Percentiles rank a stretch among this genome's conserved stretches.
Evolutionary conservation across 2,888 invertebrate species (phyloP).

Genomic region (Eurois occulta): DNA sequence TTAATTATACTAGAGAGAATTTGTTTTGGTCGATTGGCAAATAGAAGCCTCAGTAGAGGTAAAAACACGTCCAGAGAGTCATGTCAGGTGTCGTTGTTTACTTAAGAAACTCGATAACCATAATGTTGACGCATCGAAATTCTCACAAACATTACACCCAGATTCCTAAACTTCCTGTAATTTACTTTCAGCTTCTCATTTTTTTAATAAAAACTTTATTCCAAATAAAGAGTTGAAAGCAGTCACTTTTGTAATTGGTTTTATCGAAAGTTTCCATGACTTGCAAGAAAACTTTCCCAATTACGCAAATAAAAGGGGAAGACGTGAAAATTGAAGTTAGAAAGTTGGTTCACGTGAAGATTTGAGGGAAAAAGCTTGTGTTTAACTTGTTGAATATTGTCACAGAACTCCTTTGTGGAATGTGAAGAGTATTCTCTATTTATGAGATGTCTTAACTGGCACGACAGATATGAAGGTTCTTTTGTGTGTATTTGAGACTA

Average conservation of each 20-base stretch:
- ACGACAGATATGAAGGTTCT: not conserved
- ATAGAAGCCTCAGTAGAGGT: not conserved
- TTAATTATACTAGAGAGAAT: conserved; percentile 27
- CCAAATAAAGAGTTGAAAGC: conserved; percentile 43
- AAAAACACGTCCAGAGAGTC: no score
- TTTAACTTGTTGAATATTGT: conserved; percentile 61
- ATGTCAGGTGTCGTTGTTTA: conserved; percentile 26
- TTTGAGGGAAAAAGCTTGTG: conserved; percentile 46
- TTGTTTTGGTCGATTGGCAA: conserved; percentile 3
- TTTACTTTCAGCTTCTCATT: conserved; percentile 29
- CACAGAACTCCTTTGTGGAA: conserved; percentile 37
- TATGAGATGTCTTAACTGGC: not conserved
- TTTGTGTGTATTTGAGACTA: conserved; percentile 15
- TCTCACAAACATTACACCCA: not conserved
- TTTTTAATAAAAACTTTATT: conserved; percentile 47
- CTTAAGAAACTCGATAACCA: conserved; percentile 9
- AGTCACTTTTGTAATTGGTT: conserved; percentile 63
- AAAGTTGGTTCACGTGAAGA: conserved; percentile 43
- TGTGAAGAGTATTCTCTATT: conserved; percentile 29
- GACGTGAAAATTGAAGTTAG: conserved; percentile 58
- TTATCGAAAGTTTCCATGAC: conserved; percentile 57
- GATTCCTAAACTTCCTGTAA: conserved; percentile 22
- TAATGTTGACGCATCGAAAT: not conserved
- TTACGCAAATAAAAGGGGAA: conserved; percentile 64
- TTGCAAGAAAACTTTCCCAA: conserved; percentile 66